Evolutionary conservation across 2,797 vertebrate genomes (phyloP).

Genomic region (Hozukius guyotensis): DNA sequence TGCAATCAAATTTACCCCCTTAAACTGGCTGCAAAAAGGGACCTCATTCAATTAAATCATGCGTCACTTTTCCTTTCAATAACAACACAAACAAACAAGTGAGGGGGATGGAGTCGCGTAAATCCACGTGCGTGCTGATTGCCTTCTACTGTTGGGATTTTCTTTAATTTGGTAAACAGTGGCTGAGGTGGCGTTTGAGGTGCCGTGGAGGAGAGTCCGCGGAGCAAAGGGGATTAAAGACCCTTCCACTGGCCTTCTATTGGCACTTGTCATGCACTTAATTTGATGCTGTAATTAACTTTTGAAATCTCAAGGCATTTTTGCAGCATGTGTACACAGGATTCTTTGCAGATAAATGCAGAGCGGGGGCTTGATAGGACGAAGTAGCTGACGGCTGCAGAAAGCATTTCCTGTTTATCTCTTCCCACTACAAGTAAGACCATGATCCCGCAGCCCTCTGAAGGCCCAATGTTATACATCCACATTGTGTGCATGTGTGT

Average conservation of each 20-base stretch:
- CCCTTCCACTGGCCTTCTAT: conserved; percentile 59
- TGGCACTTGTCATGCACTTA: conserved; percentile 77
- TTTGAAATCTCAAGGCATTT: conserved; percentile 72
- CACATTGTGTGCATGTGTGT: conserved; percentile 10
- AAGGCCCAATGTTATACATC: conserved; percentile 46
- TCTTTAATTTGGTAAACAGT: conserved; percentile 72
- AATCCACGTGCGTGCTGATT: conserved; percentile 75
- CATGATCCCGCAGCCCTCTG: conserved; percentile 37
- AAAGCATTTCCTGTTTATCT: conserved; percentile 63
- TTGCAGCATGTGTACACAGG: conserved; percentile 38
- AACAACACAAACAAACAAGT: conserved; percentile 72
- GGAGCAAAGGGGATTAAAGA: conserved; percentile 71
- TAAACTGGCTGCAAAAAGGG: conserved; percentile 76
- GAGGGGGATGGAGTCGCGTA: conserved; percentile 61
- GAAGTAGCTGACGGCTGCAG: conserved; percentile 48
- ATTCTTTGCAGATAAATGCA: conserved; percentile 66
- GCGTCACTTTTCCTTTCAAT: conserved; percentile 72
- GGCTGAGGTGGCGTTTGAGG: conserved; percentile 65
- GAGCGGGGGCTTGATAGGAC: conserved; percentile 32
- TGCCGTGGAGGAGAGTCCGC: conserved; percentile 39
- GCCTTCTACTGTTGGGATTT: conserved; percentile 71
- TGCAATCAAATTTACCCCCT: conserved; percentile 80
- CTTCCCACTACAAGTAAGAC: conserved; percentile 37
- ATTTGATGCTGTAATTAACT: conserved; percentile 83
- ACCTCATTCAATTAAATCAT: conserved; percentile 79